These are phyloP conservation scores for Drosophila recens DNA, from an alignment of 2,888 invertebrate genomes.

Conservation along the genomic window DNA sequence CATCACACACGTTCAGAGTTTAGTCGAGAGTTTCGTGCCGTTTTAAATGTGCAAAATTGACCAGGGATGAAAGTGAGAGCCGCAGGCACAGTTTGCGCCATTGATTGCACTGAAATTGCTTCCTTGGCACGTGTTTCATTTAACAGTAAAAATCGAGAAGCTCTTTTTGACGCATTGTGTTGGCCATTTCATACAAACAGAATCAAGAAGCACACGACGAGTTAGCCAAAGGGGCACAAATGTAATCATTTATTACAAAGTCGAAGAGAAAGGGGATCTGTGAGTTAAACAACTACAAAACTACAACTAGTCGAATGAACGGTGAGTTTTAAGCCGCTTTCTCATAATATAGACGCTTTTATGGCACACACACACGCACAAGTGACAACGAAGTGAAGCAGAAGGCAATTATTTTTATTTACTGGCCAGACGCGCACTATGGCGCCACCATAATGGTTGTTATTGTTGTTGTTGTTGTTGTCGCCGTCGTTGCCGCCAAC, in stretches of 20 bases:
- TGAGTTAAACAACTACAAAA: background rate
- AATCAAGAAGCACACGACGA: conserved; percentile 1
- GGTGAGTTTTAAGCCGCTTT: conserved; percentile 69
- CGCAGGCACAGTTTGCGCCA: conserved; percentile 51
- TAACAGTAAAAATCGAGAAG: conserved; percentile 69
- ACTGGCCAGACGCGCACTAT: conserved; percentile 82
- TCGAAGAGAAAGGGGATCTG: conserved; percentile 9
- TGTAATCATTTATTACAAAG: conserved; percentile 31
- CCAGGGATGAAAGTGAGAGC: conserved; percentile 37
- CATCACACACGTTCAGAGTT: conserved; percentile 17
- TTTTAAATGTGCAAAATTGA: conserved; percentile 62
- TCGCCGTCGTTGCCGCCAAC: conserved; percentile 28
- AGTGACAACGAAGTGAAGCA: conserved; percentile 78
- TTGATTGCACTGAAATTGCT: conserved; percentile 79
- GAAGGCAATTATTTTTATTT: conserved; percentile 84
- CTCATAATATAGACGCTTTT: conserved; percentile 71
- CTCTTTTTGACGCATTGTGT: conserved; percentile 58
- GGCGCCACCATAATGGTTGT: conserved; percentile 74
- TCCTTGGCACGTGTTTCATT: conserved; percentile 82
- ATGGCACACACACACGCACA: conserved; percentile 50
- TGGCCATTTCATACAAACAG: conserved; percentile 52
- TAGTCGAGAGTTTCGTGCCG: conserved; percentile 45
- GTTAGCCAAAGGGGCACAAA: background rate
- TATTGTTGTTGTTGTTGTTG: conserved; percentile 68
- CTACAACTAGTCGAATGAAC: conserved; percentile 11